Evolutionary conservation across 2,797 vertebrate genomes (phyloP).

Genomic region (Rachycentron canadum): DNA sequence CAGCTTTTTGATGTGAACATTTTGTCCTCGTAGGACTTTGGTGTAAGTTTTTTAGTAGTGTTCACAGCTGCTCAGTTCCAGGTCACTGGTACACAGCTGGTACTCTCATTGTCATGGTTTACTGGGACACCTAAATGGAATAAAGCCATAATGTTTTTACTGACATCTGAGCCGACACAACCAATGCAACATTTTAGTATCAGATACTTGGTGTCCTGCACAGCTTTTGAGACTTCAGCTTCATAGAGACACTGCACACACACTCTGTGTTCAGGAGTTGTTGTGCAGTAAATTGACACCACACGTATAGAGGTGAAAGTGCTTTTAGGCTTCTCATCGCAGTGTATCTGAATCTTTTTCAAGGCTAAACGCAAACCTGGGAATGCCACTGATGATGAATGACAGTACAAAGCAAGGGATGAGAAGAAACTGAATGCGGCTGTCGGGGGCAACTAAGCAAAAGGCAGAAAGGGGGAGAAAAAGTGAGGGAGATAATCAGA

Average conservation of each 20-base stretch:
- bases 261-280: conserved; percentile 18
- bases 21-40: no score
- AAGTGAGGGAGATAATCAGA: conserved; percentile 29
- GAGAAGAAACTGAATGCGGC: conserved; percentile 58
- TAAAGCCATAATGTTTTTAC: no score
- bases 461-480: conserved; percentile 4
- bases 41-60: no score
- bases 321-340: conserved; percentile 30
- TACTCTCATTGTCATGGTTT: no score
- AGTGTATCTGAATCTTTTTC: conserved; percentile 52
- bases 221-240: not conserved
- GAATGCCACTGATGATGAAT: conserved; percentile 70
- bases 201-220: not conserved
- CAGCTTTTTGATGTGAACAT: no score
- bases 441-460: conserved; percentile 54
- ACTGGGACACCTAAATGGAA: no score
- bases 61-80: no score
- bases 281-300: conserved; percentile 30
- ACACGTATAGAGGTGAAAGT: conserved; percentile 36
- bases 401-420: conserved; percentile 62
- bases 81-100: no score
- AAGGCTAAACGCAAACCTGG: conserved; percentile 51
- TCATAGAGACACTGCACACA: conserved; percentile 8
- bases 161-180: no score
- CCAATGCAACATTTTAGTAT: not conserved